Conservation (phyloP, 2,113 vertebrate species). For the Gulo gulo region DNA sequence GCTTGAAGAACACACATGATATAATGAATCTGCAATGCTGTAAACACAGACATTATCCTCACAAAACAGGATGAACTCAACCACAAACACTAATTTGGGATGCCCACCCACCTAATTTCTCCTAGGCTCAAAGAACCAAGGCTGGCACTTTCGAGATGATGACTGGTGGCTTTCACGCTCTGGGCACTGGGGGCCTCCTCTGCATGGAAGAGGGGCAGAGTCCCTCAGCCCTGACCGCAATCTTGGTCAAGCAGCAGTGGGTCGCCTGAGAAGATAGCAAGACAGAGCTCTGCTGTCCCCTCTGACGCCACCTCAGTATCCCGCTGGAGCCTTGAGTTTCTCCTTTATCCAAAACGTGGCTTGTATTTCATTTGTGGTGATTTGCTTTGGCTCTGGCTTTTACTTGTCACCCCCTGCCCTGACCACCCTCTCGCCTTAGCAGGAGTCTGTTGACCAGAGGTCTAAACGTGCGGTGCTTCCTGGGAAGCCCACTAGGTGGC, state of each 20-base stretch:
- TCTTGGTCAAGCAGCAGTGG: no score
- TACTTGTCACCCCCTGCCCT: no score
- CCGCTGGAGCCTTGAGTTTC: background rate
- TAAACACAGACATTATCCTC: background rate
- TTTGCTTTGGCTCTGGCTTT: background rate
- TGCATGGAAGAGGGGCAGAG: background rate
- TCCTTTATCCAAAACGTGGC: background rate
- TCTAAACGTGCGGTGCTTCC: background rate
- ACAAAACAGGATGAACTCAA: background rate
- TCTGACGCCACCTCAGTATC: background rate
- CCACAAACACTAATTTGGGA: background rate
- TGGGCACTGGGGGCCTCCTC: background rate
- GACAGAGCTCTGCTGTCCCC: background rate
- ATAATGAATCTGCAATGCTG: background rate
- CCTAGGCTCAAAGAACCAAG: background rate
- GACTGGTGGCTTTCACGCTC: background rate
- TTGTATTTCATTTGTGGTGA: background rate
- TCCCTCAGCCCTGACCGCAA: background rate
- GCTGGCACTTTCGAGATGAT: background rate
- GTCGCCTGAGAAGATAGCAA: background rate
- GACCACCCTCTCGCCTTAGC: accelerated
- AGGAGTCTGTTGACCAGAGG: background rate
- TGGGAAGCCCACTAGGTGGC: slow-evolving; percentile 25
- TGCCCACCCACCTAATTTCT: background rate
- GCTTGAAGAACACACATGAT: background rate